Evolutionary conservation across 1,140 invertebrate species (phyloP).

Genomic region (Pseudomyrmex dendroicus): DNA sequence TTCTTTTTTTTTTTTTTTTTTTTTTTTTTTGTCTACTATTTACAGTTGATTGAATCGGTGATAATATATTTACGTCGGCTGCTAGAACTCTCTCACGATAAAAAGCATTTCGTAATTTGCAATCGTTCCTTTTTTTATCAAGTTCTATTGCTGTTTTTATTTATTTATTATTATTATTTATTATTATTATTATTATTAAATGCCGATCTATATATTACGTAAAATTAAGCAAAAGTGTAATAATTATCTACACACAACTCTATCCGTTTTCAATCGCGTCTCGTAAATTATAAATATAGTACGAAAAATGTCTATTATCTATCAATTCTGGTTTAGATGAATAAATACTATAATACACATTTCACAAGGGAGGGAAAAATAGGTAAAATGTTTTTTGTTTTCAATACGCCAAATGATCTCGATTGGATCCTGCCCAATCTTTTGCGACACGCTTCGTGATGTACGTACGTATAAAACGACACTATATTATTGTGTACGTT

Average conservation of each 20-base stretch:
- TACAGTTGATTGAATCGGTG: slow-evolving; percentile 63
- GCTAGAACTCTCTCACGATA: slow-evolving; percentile 31
- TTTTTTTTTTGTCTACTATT: slow-evolving; percentile 69
- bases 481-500: slow-evolving; percentile 15
- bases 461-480: slow-evolving; percentile 40
- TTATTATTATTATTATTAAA: slow-evolving; percentile 4
- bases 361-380: slow-evolving; percentile 19
- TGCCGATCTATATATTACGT: neutral
- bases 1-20: slow-evolving; percentile 45
- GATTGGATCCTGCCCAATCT: slow-evolving; percentile 83
- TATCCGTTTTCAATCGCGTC: slow-evolving; percentile 32
- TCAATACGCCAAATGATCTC: slow-evolving; percentile 54
- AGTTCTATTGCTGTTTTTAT: neutral
- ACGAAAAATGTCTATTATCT: slow-evolving; percentile 60
- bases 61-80: slow-evolving; percentile 59
- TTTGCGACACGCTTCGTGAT: slow-evolving; percentile 60
- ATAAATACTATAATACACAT: slow-evolving; percentile 81
- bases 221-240: slow-evolving; percentile 40
- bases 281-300: slow-evolving; percentile 74
- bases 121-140: neutral
- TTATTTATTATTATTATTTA: slow-evolving; percentile 1
- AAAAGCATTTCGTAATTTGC: slow-evolving; percentile 31
- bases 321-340: slow-evolving; percentile 67
- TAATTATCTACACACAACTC: slow-evolving; percentile 68
- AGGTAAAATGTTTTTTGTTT: slow-evolving; percentile 33